These are phyloP conservation scores for Eristalinus aeneus DNA, from an alignment of 2,888 invertebrate species.

Conservation along the genomic window DNA sequence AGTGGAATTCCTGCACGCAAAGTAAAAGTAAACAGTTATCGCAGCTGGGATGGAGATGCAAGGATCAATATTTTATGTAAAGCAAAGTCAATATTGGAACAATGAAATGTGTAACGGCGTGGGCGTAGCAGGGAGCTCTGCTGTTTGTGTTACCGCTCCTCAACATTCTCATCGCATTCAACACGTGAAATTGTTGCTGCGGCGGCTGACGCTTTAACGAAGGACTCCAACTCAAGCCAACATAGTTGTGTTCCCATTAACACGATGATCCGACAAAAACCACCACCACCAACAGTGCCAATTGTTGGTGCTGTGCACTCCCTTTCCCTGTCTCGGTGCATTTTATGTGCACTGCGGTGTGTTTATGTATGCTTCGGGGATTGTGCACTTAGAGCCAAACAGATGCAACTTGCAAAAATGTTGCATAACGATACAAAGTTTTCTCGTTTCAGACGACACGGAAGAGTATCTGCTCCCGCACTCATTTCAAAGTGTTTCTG, in stretches of 20 bases:
- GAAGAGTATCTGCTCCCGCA: neutral
- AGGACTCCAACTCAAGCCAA: neutral
- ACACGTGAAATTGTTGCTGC: constrained; percentile 9
- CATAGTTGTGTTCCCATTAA: neutral
- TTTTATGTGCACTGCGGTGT: neutral
- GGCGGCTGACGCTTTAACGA: neutral
- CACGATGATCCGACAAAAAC: neutral
- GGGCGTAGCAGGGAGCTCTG: neutral
- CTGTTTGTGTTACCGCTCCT: neutral
- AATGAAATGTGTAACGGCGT: constrained; percentile 18
- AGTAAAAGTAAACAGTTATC: constrained; percentile 33
- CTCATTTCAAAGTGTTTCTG: neutral
- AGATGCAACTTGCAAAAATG: constrained; percentile 7
- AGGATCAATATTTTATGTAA: constrained; percentile 32
- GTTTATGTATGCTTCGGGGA: neutral
- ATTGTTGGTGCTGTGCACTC: too few species aligned
- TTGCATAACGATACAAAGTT: neutral
- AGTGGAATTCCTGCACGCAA: neutral
- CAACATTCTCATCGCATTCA: neutral
- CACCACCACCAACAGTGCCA: neutral
- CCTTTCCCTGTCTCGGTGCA: neutral
- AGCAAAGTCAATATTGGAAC: constrained; percentile 29
- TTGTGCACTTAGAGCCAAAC: neutral
- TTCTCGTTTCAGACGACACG: neutral
- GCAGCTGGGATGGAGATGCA: constrained; percentile 20